These are phyloP conservation scores for Diachrysia chrysitis DNA, from an alignment of 2,888 invertebrate species.

Conservation along the genomic window DNA sequence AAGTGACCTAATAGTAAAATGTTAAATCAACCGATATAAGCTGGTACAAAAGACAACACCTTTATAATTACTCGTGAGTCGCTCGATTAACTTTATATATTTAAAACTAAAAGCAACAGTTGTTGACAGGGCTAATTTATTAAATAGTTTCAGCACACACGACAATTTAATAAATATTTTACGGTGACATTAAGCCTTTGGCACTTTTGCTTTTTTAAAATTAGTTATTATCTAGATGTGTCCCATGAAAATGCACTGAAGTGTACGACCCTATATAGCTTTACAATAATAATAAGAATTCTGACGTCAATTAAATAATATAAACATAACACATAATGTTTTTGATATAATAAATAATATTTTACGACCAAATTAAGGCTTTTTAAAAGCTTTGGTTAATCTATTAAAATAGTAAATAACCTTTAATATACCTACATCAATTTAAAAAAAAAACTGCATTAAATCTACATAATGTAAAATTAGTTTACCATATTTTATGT, in stretches of 20 bases:
- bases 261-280: background rate
- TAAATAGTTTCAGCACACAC: background rate
- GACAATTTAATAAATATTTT: background rate
- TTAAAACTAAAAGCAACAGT: background rate
- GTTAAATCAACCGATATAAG: conserved; percentile 58
- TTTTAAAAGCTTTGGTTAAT: conserved; percentile 2
- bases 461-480: conserved; percentile 36
- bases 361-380: background rate
- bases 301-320: background rate
- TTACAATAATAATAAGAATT: background rate
- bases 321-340: background rate
- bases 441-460: conserved; percentile 3
- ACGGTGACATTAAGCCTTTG: background rate
- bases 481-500: conserved; percentile 38
- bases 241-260: background rate
- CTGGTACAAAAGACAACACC: conserved; percentile 25
- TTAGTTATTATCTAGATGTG: background rate
- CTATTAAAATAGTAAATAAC: conserved; percentile 6
- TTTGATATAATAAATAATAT: conserved; percentile 3
- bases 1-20: conserved; percentile 64
- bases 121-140: background rate
- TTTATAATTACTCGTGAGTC: conserved; percentile 24
- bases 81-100: conserved; percentile 25
- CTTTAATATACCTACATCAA: background rate
- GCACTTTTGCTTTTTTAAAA: background rate